Conservation (phyloP, 2,888 invertebrate genomes). For the Drosophila pseudotalamancana region DNA sequence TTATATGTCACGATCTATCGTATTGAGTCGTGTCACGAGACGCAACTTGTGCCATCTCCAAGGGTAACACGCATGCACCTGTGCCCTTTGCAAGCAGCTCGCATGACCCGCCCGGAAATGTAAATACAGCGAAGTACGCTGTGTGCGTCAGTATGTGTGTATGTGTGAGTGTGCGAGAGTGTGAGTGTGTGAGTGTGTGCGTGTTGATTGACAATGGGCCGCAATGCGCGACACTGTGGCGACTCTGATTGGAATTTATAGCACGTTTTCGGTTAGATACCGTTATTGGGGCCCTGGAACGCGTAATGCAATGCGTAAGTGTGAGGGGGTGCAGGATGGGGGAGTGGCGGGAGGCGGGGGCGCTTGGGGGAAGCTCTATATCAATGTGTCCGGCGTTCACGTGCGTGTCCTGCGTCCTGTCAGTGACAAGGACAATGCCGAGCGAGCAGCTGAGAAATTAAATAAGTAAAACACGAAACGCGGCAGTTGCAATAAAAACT, state of each 20-base stretch:
- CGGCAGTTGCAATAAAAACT: slow-evolving; percentile 61
- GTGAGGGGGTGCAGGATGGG: not conserved
- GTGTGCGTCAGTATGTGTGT: not conserved
- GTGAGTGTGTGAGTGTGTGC: slow-evolving; percentile 19
- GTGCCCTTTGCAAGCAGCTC: slow-evolving; percentile 36
- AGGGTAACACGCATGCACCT: slow-evolving; percentile 28
- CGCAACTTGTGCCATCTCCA: slow-evolving; percentile 1
- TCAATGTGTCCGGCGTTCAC: slow-evolving; percentile 41
- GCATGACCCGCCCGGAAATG: slow-evolving; percentile 56
- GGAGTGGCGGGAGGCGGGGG: not conserved
- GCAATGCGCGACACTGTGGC: slow-evolving; percentile 39
- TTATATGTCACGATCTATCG: not conserved
- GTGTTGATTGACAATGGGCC: slow-evolving; percentile 61
- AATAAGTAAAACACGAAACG: slow-evolving; percentile 68
- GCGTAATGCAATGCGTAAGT: slow-evolving; percentile 30
- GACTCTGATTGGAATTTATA: slow-evolving; percentile 71
- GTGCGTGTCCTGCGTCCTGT: slow-evolving; percentile 50
- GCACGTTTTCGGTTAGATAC: slow-evolving; percentile 61
- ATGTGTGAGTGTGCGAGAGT: slow-evolving; percentile 1
- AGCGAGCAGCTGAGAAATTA: slow-evolving; percentile 61
- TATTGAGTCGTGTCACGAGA: slow-evolving; percentile 20
- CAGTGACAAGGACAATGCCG: slow-evolving; percentile 64
- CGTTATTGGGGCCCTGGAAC: slow-evolving; percentile 37
- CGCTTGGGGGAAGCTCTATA: slow-evolving; percentile 17
- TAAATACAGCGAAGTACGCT: slow-evolving; percentile 45